A percentile compares a stretch with the other conserved stretches of the same genome.
phyloP scores from a whole-genome alignment of 2,113 vertebrate species.

The Chaenocephalus aceratus region DNA sequence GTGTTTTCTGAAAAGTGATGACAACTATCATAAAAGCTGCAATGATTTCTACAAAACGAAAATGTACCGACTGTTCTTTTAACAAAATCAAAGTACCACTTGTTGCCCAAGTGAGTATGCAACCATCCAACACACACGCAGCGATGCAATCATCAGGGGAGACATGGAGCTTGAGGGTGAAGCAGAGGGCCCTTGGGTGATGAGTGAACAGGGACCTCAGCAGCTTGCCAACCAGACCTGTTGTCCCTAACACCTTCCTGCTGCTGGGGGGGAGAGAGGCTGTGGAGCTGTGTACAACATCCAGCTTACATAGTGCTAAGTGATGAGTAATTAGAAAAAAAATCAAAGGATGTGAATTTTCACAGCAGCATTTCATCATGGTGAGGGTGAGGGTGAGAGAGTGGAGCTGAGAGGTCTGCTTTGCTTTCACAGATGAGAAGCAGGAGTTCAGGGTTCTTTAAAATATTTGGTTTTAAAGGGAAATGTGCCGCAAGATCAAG shows the following conservation, averaged over 20 bases:
- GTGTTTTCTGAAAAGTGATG: constrained; percentile 3
- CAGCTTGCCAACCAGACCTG: constrained; percentile 70
- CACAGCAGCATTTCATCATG: constrained; percentile 27
- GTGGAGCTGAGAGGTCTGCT: neutral
- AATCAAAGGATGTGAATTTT: constrained; percentile 24
- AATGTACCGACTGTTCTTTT: neutral
- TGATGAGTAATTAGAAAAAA: constrained; percentile 47
- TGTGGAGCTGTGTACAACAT: constrained; percentile 31
- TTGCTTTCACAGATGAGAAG: neutral
- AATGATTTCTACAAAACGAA: constrained; percentile 1
- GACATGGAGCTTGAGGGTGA: constrained; percentile 31
- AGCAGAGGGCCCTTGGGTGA: constrained; percentile 65
- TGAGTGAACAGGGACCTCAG: constrained; percentile 68
- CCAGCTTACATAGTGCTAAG: constrained; percentile 46
- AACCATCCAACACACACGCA: constrained; percentile 12
- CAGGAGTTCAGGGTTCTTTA: too few relatives aligned
- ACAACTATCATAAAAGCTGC: neutral
- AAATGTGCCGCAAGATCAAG: too few relatives aligned
- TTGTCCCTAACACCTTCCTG: constrained; percentile 70
- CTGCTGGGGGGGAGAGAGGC: constrained; percentile 33
- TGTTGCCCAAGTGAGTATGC: constrained; percentile 37
- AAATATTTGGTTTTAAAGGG: too few relatives aligned
- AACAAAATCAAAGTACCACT: constrained; percentile 33
- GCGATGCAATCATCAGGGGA: constrained; percentile 45
- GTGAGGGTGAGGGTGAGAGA: constrained; percentile 5